Evolutionary conservation across 2,113 vertebrate genomes (phyloP).

Genomic region (pig (Sus scrofa)): DNA sequence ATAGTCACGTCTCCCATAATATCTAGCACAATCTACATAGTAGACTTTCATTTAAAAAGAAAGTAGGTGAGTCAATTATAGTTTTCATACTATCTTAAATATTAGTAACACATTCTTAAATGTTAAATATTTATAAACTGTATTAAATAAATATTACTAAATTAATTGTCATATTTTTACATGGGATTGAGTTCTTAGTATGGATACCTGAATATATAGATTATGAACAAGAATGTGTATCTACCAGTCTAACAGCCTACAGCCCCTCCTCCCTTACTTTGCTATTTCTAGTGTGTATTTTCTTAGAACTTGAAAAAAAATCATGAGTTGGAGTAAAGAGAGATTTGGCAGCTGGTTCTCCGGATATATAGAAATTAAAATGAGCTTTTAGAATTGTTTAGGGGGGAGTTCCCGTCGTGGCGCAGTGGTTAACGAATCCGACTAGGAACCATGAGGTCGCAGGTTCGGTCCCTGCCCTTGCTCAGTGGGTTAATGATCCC

Average conservation of each 20-base stretch:
- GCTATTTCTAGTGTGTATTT: constrained; percentile 41
- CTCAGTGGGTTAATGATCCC: too few relatives aligned
- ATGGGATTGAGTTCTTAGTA: constrained; percentile 1
- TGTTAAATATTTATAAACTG: background rate
- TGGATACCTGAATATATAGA: background rate
- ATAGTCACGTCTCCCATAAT: background rate
- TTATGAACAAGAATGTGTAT: background rate
- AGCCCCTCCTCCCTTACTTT: background rate
- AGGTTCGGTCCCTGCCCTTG: too few relatives aligned
- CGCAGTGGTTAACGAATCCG: too few relatives aligned
- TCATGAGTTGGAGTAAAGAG: background rate
- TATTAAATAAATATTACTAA: background rate
- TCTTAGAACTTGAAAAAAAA: constrained; percentile 38
- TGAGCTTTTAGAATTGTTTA: constrained; percentile 40
- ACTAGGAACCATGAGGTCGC: too few relatives aligned
- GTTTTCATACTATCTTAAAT: background rate
- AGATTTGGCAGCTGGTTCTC: constrained; percentile 27
- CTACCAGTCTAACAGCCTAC: background rate
- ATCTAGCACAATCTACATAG: background rate
- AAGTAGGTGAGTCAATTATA: background rate
- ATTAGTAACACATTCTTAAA: background rate
- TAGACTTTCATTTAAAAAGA: background rate
- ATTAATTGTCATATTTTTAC: background rate
- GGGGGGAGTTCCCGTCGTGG: too few relatives aligned
- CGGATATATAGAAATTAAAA: constrained; percentile 52